A percentile compares a stretch with the other conserved stretches of the same genome.
Conservation (phyloP, 2,113 vertebrate species). For the Phrynosoma blainvillii region DNA sequence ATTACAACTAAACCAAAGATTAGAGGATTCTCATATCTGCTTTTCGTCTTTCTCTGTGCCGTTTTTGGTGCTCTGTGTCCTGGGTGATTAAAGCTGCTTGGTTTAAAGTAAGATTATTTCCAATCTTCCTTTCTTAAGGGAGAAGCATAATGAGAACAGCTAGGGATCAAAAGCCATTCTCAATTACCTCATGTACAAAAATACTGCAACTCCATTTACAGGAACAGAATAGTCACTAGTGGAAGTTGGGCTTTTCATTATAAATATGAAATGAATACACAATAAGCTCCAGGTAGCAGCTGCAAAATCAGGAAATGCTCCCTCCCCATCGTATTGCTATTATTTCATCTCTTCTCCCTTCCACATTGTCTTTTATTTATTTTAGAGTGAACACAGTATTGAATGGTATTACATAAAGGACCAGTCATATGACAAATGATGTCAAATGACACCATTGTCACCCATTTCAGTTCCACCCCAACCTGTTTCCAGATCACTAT, state of each 20-base stretch:
- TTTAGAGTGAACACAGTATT: not conserved
- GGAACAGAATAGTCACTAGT: not conserved
- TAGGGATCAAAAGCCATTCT: constrained; percentile 63
- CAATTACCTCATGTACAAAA: constrained; percentile 62
- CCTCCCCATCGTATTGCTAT: not conserved
- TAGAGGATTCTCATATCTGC: constrained; percentile 75
- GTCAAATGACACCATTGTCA: not conserved
- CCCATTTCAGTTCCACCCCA: not conserved
- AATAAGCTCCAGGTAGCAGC: constrained; percentile 27
- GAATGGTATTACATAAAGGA: not conserved
- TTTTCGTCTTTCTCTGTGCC: constrained; percentile 40
- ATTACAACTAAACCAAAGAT: constrained; percentile 82
- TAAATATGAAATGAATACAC: constrained; percentile 17
- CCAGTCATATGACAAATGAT: not conserved
- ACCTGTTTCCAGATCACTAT: not conserved
- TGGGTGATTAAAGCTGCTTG: constrained; percentile 80
- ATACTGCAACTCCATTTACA: constrained; percentile 49
- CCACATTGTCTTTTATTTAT: not conserved
- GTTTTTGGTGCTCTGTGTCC: constrained; percentile 70
- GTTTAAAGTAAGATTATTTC: constrained; percentile 76
- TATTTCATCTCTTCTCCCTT: not conserved
- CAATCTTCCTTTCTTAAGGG: constrained; percentile 74
- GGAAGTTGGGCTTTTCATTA: constrained; percentile 36
- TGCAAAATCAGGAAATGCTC: constrained; percentile 20
- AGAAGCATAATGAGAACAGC: constrained; percentile 72